phyloP scores from a whole-genome alignment of 2,888 invertebrate species.

The Macrostomum cliftonense region DNA sequence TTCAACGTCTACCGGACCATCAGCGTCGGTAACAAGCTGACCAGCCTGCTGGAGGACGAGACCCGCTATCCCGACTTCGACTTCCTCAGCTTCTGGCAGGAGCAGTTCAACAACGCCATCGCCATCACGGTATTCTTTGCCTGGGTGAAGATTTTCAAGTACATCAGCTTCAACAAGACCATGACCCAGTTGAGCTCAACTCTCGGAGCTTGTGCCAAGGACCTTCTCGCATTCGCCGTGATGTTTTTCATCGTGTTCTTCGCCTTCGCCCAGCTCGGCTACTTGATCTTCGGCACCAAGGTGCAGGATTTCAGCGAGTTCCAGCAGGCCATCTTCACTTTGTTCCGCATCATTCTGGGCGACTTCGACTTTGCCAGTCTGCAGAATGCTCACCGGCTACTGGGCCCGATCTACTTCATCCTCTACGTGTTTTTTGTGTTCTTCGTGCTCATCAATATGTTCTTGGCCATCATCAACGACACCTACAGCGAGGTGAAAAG shows the following conservation, averaged over 20 bases:
- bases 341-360: conserved; percentile 55
- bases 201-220: conserved; percentile 49
- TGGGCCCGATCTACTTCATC: conserved; percentile 56
- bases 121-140: conserved; percentile 49
- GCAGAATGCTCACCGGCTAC: conserved; percentile 48
- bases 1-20: conserved; percentile 41
- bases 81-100: conserved; percentile 44
- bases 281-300: conserved; percentile 52
- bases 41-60: conserved; percentile 31
- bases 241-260: conserved; percentile 60
- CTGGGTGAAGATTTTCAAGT: conserved; percentile 59
- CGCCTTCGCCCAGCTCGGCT: conserved; percentile 56
- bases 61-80: conserved; percentile 46
- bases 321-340: conserved; percentile 42
- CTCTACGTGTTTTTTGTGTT: conserved; percentile 58
- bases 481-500: conserved; percentile 55
- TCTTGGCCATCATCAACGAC: conserved; percentile 60
- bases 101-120: conserved; percentile 44
- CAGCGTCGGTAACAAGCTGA: conserved; percentile 33
- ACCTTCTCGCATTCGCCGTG: conserved; percentile 51
- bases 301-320: conserved; percentile 47
- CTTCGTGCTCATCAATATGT: conserved; percentile 60
- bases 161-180: conserved; percentile 54
- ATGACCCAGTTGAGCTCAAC: conserved; percentile 55
- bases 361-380: conserved; percentile 54